phyloP scores from a whole-genome alignment of 2,888 invertebrate genomes.

The Standfussiana lucernea region DNA sequence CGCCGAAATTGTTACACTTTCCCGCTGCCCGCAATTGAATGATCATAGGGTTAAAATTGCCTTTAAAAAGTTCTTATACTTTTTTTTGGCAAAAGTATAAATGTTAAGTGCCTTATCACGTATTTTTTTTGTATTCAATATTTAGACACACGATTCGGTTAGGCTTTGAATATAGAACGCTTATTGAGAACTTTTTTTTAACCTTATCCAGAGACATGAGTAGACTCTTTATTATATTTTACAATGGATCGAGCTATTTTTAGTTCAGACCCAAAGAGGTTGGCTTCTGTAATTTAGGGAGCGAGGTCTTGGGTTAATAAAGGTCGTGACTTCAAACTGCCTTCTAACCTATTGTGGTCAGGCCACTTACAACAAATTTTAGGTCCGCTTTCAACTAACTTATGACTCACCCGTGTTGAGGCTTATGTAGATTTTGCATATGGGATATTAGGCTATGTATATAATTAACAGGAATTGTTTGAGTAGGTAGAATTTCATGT shows the following conservation, averaged over 20 bases:
- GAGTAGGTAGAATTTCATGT: neutral
- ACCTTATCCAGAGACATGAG: slow-evolving; percentile 2
- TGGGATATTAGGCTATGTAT: neutral
- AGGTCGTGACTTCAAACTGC: slow-evolving; percentile 49
- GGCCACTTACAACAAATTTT: slow-evolving; percentile 33
- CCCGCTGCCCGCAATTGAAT: slow-evolving; percentile 74
- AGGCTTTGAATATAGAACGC: slow-evolving; percentile 29
- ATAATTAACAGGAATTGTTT: slow-evolving; percentile 3
- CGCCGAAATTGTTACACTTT: slow-evolving; percentile 68
- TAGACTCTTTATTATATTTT: slow-evolving; percentile 10
- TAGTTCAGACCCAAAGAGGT: slow-evolving; percentile 18
- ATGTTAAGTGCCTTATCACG: slow-evolving; percentile 32
- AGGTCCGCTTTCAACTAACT: slow-evolving; percentile 26
- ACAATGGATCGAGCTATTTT: slow-evolving; percentile 23
- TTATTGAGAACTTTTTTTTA: neutral
- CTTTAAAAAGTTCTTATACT: slow-evolving; percentile 58
- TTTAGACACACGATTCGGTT: neutral
- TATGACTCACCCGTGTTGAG: slow-evolving; percentile 16
- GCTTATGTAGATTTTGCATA: slow-evolving; percentile 1
- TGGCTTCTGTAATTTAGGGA: slow-evolving; percentile 31
- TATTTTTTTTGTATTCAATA: neutral
- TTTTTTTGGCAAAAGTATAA: slow-evolving; percentile 41
- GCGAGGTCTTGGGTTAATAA: slow-evolving; percentile 36
- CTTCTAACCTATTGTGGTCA: slow-evolving; percentile 41
- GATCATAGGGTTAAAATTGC: slow-evolving; percentile 74